These are phyloP conservation scores for Fratercula arctica DNA, from an alignment of 2,797 vertebrate genomes.

Conservation along the genomic window DNA sequence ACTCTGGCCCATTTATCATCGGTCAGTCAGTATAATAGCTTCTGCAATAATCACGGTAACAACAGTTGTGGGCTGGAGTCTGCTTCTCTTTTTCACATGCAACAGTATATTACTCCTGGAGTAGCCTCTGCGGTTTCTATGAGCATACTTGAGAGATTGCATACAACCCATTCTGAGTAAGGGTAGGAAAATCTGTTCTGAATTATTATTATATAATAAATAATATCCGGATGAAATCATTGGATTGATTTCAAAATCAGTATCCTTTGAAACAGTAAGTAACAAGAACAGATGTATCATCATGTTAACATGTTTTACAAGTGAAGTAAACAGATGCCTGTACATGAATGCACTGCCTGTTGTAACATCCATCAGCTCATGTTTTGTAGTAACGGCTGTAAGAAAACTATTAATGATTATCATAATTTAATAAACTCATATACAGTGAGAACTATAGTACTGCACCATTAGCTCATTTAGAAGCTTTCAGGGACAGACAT, in stretches of 20 bases:
- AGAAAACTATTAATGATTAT: background rate
- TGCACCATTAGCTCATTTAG: background rate
- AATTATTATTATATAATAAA: slow-evolving; percentile 10
- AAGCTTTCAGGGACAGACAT: background rate
- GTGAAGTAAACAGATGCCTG: background rate
- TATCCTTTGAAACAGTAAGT: background rate
- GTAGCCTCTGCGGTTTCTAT: background rate
- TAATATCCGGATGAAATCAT: slow-evolving; percentile 14
- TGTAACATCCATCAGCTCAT: background rate
- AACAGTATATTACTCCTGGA: background rate
- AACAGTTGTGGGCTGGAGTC: background rate
- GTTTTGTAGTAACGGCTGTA: background rate
- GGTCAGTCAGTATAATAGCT: background rate
- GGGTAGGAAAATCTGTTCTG: background rate
- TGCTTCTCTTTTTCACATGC: background rate
- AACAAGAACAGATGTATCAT: background rate
- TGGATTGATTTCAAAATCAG: background rate
- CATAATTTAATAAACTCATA: background rate
- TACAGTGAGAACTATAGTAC: background rate
- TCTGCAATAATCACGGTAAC: background rate
- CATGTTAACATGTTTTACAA: background rate
- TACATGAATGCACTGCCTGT: background rate
- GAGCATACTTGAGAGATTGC: background rate
- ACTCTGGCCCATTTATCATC: background rate
- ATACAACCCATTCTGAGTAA: background rate